Conservation (phyloP, 2,797 vertebrate genomes). For the Micrastur ruficollis region DNA sequence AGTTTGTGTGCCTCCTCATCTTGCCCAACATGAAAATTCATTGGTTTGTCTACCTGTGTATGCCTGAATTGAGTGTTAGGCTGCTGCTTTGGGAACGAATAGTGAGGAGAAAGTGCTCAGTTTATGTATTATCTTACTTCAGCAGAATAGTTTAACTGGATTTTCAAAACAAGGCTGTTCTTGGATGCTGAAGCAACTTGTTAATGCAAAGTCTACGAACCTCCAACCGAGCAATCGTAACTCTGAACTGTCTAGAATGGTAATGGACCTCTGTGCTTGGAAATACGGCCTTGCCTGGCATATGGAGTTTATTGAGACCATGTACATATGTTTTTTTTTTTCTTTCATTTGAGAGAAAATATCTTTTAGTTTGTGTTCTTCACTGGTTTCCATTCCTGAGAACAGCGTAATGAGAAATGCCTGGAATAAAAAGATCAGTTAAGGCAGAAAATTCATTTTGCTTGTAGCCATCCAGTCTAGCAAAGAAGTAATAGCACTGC, state of each 20-base stretch:
- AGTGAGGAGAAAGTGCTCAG: not conserved
- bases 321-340: accelerated
- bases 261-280: not conserved
- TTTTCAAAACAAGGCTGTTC: not conserved
- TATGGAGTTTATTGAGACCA: not conserved
- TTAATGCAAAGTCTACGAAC: not conserved
- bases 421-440: not conserved
- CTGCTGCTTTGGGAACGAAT: not conserved
- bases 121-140: not conserved
- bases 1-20: not conserved
- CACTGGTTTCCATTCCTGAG: not conserved
- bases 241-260: not conserved
- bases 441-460: conserved; percentile 31
- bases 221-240: not conserved
- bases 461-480: not conserved
- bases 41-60: accelerated
- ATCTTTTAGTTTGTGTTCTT: not conserved
- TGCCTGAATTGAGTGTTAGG: not conserved
- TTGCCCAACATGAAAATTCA: not conserved
- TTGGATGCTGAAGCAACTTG: not conserved
- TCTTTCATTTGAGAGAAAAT: not conserved
- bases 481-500: not conserved
- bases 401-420: not conserved
- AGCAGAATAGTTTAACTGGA: not conserved
- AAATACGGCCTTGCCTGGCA: not conserved